Evolutionary conservation across 2,888 invertebrate species (phyloP), one percentile per base, ranked within the genome.

Genomic region (Pristionchus mayeri): DNA sequence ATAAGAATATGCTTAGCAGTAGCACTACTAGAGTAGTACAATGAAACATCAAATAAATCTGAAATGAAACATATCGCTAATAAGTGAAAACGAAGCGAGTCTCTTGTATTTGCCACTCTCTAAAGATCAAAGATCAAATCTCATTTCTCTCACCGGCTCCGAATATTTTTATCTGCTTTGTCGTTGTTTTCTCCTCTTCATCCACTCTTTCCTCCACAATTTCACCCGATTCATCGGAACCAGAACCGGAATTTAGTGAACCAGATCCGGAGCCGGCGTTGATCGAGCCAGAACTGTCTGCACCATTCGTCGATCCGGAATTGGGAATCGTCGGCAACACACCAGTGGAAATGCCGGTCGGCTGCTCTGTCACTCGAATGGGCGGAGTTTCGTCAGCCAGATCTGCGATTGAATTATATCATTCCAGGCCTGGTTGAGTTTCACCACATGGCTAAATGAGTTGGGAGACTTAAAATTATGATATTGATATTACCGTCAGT

Each of bases 81-180:
- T n/a, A n/a, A n/a, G n/a, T n/a, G n/a, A n/a, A n/a, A n/a, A n/a
- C n/a, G n/a, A 54, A 54, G 4, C 54, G 21, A 16, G 54, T 21
- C n/a, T 54, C 16, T 7, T 48, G 48, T 11, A 48, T 11, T 7
- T 48, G 48, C 7, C 16, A 48, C 16, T 48, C 48, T n/a, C n/a
- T n/a, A n/a, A n/a, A 67, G 48, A 50, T 44, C 48, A 27, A 30
- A 76, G 76, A 16, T 27, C n/a, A 71, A 71, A 71, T 21, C 11
- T 11, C n/a, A n/a, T n/a, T n/a, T n/a, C 30, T n/a, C 67, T 37
- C 76, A 76, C 76, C 76, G 16, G 67, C 67, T 27, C 76, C 76
- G 44, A 76, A 76, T 27, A 76, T 76, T 13, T 76, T 76, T 3
- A 76, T 76, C 13, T 16, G 24, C 76, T 76, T 76, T 3, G 76